These are phyloP conservation scores for Rhineura floridana DNA, from an alignment of 2,113 vertebrate species.

Conservation along the genomic window DNA sequence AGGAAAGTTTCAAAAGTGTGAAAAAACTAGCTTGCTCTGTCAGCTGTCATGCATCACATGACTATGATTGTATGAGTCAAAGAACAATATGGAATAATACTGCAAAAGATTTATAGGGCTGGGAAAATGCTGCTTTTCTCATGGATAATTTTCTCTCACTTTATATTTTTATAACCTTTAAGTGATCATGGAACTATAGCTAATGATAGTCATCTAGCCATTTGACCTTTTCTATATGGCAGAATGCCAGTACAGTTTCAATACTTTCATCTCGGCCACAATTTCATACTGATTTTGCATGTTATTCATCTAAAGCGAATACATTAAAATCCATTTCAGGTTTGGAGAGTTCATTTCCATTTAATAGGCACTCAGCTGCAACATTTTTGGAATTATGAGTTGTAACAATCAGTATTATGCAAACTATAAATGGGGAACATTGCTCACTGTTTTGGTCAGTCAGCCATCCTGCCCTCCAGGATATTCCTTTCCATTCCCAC, in stretches of 20 bases:
- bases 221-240: slow-evolving; percentile 62
- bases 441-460: too few species aligned
- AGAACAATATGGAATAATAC: slow-evolving; percentile 49
- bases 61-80: slow-evolving; percentile 11
- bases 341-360: slow-evolving; percentile 15
- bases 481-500: background rate
- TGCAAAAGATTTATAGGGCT: slow-evolving; percentile 38
- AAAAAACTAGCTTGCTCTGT: slow-evolving; percentile 6
- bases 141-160: slow-evolving; percentile 57
- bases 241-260: slow-evolving; percentile 40
- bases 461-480: background rate
- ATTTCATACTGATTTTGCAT: slow-evolving; percentile 44
- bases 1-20: slow-evolving; percentile 27
- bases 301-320: slow-evolving; percentile 39
- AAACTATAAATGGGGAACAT: slow-evolving; percentile 22
- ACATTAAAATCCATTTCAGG: slow-evolving; percentile 27
- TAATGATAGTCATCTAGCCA: slow-evolving; percentile 66
- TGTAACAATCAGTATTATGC: slow-evolving; percentile 6
- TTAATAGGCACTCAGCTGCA: slow-evolving; percentile 17
- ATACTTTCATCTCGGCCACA: slow-evolving; percentile 49
- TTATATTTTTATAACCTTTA: slow-evolving; percentile 72
- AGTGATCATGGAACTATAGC: slow-evolving; percentile 45
- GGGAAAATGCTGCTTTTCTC: slow-evolving; percentile 8
- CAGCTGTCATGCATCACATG: background rate
- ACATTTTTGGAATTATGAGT: background rate